These are phyloP conservation scores for Sitobion miscanthi DNA, from an alignment of 1,140 invertebrate species.

Conservation along the genomic window DNA sequence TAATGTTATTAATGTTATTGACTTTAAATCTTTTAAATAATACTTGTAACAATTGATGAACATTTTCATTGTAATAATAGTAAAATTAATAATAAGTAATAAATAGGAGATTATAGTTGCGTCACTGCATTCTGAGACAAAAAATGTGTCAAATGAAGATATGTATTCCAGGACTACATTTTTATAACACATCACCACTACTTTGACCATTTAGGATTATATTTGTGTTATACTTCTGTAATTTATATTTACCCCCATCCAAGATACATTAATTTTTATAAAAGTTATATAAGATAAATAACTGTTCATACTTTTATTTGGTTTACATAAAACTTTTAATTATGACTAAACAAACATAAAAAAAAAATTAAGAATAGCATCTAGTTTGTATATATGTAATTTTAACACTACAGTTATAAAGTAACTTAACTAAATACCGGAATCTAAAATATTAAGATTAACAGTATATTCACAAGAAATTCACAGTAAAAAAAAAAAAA, in stretches of 20 bases:
- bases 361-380: conserved; percentile 23
- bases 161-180: no score
- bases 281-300: background rate
- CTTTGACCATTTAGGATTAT: background rate
- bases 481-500: conserved; percentile 35
- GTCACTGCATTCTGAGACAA: no score
- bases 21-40: no score
- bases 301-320: conserved; percentile 27
- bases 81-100: no score
- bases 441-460: conserved; percentile 17
- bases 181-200: no score
- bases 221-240: background rate
- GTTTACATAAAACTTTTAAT: conserved; percentile 4
- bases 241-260: background rate
- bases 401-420: conserved; percentile 4
- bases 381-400: conserved; percentile 13
- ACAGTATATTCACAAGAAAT: conserved; percentile 51
- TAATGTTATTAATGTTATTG: no score
- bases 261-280: background rate
- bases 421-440: conserved; percentile 37
- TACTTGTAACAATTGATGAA: no score
- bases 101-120: no score
- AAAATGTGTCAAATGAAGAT: no score
- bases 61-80: no score
- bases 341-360: conserved; percentile 35